Conservation (phyloP, 1,140 invertebrate species). For the Drosophila mayri region DNA sequence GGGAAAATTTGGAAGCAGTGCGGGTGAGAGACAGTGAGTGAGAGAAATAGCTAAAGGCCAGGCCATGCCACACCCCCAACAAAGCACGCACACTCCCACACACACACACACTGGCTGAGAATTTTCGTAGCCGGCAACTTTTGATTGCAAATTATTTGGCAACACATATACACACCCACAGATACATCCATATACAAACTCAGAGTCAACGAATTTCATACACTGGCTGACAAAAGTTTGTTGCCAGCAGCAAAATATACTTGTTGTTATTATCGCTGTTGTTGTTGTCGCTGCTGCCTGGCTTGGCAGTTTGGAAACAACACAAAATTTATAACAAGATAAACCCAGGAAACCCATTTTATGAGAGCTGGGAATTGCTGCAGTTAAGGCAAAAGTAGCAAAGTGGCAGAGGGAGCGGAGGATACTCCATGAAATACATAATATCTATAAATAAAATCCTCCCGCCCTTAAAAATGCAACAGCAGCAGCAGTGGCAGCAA, state of each 20-base stretch:
- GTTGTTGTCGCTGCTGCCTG: slow-evolving; percentile 30
- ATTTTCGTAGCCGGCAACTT: slow-evolving; percentile 66
- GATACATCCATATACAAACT: slow-evolving; percentile 25
- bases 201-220: slow-evolving; percentile 20
- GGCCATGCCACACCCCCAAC: slow-evolving; percentile 39
- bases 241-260: slow-evolving; percentile 55
- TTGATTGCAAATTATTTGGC: slow-evolving; percentile 81
- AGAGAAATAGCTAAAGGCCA: slow-evolving; percentile 51
- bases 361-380: slow-evolving; percentile 20
- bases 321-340: slow-evolving; percentile 69
- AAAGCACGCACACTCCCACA: slow-evolving; percentile 6
- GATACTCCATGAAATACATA: slow-evolving; percentile 35
- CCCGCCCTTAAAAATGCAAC: slow-evolving; percentile 39
- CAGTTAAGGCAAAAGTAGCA: slow-evolving; percentile 11
- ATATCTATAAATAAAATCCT: slow-evolving; percentile 46
- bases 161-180: slow-evolving; percentile 34
- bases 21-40: slow-evolving; percentile 3
- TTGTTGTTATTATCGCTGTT: slow-evolving; percentile 45
- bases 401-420: not conserved
- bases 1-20: not conserved
- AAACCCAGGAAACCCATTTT: slow-evolving; percentile 51
- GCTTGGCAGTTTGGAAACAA: slow-evolving; percentile 54
- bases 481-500: slow-evolving; percentile 7
- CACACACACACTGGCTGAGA: slow-evolving; percentile 19
- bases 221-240: slow-evolving; percentile 64